These are phyloP conservation scores for Spongilla lacustris DNA, from an alignment of 37 sponge, comb jelly and placozoan genomes.

Conservation along the genomic window DNA sequence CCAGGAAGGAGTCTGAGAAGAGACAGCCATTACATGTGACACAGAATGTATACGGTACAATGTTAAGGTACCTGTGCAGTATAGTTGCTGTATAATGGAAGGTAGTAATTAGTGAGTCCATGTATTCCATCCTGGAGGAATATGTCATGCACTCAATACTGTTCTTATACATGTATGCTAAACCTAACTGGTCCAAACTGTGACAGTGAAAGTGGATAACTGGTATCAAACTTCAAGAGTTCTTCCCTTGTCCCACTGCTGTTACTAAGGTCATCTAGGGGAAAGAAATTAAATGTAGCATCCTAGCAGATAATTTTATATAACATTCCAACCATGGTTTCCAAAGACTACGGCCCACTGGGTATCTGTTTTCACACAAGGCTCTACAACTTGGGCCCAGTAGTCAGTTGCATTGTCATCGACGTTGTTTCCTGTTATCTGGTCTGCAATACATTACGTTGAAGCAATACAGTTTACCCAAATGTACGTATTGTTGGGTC, in stretches of 20 bases:
- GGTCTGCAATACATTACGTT: slow-evolving; percentile 26
- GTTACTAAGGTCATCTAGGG: slow-evolving; percentile 16
- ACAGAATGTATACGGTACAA: too few species aligned
- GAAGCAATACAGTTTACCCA: too few species aligned
- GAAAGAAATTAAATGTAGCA: too few species aligned
- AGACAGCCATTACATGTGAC: neutral
- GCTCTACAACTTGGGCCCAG: slow-evolving; percentile 47
- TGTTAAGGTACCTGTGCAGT: neutral
- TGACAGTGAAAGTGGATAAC: slow-evolving; percentile 21
- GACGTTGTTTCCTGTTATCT: slow-evolving; percentile 65
- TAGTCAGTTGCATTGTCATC: slow-evolving; percentile 53
- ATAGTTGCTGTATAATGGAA: neutral
- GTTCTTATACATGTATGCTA: too few species aligned
- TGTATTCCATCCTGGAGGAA: slow-evolving; percentile 4
- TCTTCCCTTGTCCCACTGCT: slow-evolving; percentile 24
- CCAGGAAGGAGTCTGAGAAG: slow-evolving; percentile 12
- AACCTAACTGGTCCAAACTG: slow-evolving; percentile 34
- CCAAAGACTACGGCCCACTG: slow-evolving; percentile 67
- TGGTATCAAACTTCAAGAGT: slow-evolving; percentile 23
- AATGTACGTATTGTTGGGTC: neutral
- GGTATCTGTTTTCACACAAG: slow-evolving; percentile 40
- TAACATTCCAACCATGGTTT: slow-evolving; percentile 56
- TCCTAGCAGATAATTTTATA: neutral
- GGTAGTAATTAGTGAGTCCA: slow-evolving; percentile 49
- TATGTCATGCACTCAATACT: neutral